Conservation (phyloP, 2,797 vertebrate genomes). For the Megalops cyprinoides region DNA sequence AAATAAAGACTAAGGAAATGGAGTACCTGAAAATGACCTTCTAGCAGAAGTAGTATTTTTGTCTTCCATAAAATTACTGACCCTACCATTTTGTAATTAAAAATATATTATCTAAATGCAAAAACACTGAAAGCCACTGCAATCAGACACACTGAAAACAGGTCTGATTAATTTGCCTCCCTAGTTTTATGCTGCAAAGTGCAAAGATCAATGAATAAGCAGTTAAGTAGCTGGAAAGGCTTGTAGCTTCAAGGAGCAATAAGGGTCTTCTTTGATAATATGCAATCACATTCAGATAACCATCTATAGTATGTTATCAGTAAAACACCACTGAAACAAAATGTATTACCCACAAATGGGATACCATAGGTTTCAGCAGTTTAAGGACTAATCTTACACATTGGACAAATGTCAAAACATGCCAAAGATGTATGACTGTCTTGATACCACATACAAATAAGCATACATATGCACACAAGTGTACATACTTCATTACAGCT, state of each 20-base stretch:
- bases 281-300: background rate
- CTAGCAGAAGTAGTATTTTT: too few relatives aligned
- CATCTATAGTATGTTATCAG: background rate
- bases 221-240: too few relatives aligned
- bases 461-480: background rate
- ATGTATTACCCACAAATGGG: too few relatives aligned
- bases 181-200: background rate
- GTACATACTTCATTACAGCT: background rate
- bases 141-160: background rate
- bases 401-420: background rate
- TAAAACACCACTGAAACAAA: background rate
- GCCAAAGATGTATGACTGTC: background rate
- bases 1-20: background rate
- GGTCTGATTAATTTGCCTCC: background rate
- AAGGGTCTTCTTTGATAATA: background rate
- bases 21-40: too few relatives aligned
- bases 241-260: too few relatives aligned
- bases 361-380: background rate
- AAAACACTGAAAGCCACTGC: background rate
- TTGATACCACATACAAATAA: background rate
- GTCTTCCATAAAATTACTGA: background rate
- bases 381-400: background rate
- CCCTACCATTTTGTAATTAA: background rate
- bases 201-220: background rate
- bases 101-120: background rate